Percentiles rank a stretch among this genome's conserved stretches.
These are phyloP conservation scores for Cotesia chilonis DNA, from an alignment of 1,140 invertebrate species.

Conservation along the genomic window DNA sequence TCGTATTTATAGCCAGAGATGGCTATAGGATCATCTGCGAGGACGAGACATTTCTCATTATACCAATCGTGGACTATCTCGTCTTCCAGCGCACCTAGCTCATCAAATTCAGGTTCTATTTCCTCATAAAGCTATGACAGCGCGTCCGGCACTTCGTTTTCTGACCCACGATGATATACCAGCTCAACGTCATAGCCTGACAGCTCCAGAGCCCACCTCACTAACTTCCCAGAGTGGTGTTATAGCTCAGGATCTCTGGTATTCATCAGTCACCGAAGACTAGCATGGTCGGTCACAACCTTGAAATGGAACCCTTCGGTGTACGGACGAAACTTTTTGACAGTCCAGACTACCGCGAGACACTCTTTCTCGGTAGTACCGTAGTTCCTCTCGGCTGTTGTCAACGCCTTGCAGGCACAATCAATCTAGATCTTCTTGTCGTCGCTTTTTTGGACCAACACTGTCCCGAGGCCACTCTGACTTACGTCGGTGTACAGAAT, in stretches of 20 bases:
- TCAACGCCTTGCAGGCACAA: background rate
- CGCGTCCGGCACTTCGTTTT: no score
- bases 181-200: no score
- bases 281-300: background rate
- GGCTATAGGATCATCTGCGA: no score
- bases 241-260: background rate
- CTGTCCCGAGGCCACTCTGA: conserved; percentile 16
- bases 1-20: no score
- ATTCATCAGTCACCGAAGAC: background rate
- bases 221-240: background rate
- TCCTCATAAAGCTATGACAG: no score
- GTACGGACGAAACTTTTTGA: background rate
- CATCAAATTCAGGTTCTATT: no score
- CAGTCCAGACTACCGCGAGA: background rate
- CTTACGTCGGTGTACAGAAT: conserved; percentile 34
- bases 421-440: conserved; percentile 18
- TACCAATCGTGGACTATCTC: no score
- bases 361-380: background rate
- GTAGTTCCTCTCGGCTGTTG: background rate
- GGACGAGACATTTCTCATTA: no score
- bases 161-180: no score
- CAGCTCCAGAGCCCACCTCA: no score
- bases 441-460: conserved; percentile 7
- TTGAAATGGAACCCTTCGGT: background rate
- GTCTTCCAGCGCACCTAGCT: no score